Evolutionary conservation across 2,888 invertebrate species (phyloP).

Genomic region (Eudemis profundana): DNA sequence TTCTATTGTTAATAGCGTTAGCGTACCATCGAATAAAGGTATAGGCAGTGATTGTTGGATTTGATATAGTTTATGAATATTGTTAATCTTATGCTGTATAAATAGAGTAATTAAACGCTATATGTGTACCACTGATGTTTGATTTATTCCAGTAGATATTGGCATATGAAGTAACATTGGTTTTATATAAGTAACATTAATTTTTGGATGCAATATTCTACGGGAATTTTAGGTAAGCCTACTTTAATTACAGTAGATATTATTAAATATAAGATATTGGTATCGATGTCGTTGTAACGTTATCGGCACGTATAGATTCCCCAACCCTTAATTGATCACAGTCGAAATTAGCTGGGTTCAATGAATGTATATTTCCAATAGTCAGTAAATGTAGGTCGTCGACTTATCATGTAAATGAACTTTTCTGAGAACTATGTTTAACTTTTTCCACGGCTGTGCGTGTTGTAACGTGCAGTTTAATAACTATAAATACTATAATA

Average conservation of each 20-base stretch:
- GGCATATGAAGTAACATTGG: slow-evolving; percentile 57
- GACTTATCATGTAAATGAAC: slow-evolving; percentile 13
- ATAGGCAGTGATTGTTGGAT: slow-evolving; percentile 85
- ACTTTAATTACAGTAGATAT: slow-evolving; percentile 59
- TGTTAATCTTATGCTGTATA: slow-evolving; percentile 85
- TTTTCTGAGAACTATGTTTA: slow-evolving; percentile 4
- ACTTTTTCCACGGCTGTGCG: not conserved
- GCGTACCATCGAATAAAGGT: slow-evolving; percentile 77
- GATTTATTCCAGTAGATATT: slow-evolving; percentile 76
- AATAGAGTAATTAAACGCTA: slow-evolving; percentile 85
- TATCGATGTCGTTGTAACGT: slow-evolving; percentile 19
- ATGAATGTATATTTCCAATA: slow-evolving; percentile 1
- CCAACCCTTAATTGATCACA: slow-evolving; percentile 22
- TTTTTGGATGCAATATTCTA: slow-evolving; percentile 58
- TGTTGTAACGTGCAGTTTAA: too few relatives aligned
- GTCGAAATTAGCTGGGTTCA: not conserved
- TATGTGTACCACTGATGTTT: slow-evolving; percentile 81
- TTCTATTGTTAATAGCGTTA: slow-evolving; percentile 81
- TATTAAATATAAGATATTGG: slow-evolving; percentile 63
- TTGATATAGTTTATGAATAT: slow-evolving; percentile 86
- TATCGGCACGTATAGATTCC: slow-evolving; percentile 20
- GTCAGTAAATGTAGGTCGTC: not conserved
- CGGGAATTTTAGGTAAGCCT: slow-evolving; percentile 78
- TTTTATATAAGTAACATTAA: slow-evolving; percentile 64
- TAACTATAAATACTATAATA: too few relatives aligned